Percentiles rank a stretch among this genome's conserved stretches.
Evolutionary conservation across 2,888 invertebrate species (phyloP).

Genomic region (Mamestra brassicae): DNA sequence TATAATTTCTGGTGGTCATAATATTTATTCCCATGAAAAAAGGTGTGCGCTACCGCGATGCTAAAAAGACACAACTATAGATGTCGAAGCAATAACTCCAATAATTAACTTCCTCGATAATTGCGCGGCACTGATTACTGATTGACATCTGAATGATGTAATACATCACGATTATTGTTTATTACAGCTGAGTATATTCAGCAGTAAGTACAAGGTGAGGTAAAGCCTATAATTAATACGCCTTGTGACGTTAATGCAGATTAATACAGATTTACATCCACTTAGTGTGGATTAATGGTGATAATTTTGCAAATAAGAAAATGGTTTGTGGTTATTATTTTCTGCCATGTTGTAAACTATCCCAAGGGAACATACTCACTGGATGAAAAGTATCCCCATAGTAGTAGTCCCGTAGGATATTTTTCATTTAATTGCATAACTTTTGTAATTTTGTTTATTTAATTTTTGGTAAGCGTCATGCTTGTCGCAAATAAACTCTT

Average conservation of each 20-base stretch:
- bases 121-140: slow-evolving; percentile 39
- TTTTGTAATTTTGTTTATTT: too few relatives aligned
- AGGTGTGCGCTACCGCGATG: not conserved
- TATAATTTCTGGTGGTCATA: too few relatives aligned
- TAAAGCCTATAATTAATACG: slow-evolving; percentile 12
- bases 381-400: too few relatives aligned
- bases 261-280: slow-evolving; percentile 2
- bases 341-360: too few relatives aligned
- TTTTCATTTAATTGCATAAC: too few relatives aligned
- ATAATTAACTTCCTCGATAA: slow-evolving; percentile 32
- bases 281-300: not conserved
- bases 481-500: too few relatives aligned
- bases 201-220: not conserved
- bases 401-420: not conserved
- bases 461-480: too few relatives aligned
- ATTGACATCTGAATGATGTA: slow-evolving; percentile 56
- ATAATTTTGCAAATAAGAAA: not conserved
- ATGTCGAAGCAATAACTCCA: slow-evolving; percentile 29
- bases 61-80: not conserved
- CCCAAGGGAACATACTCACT: too few relatives aligned
- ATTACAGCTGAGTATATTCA: slow-evolving; percentile 6
- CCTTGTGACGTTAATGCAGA: slow-evolving; percentile 3
- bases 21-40: too few relatives aligned
- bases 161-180: slow-evolving; percentile 24
- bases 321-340: not conserved